Percentiles rank a stretch among this genome's conserved stretches.
Evolutionary conservation across 2,113 vertebrate genomes (phyloP).

Genomic region (Riparia riparia): DNA sequence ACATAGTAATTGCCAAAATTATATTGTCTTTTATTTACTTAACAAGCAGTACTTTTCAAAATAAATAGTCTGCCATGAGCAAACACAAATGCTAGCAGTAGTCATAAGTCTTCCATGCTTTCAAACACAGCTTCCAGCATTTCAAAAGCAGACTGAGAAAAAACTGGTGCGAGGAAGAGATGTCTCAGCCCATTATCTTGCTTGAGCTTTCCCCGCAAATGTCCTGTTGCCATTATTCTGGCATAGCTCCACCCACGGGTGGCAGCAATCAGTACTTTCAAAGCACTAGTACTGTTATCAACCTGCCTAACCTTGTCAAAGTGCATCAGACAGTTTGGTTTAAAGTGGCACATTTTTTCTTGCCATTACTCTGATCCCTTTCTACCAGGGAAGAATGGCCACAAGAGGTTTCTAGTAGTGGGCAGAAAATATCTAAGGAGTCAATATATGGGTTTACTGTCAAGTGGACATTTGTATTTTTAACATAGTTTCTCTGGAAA

Average conservation of each 20-base stretch:
- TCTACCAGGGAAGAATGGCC: neutral
- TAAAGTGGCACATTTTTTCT: neutral
- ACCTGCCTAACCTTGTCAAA: neutral
- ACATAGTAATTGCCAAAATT: constrained; percentile 31
- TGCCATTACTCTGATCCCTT: neutral
- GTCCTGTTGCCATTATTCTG: neutral
- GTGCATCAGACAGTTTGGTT: neutral
- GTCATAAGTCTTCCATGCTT: neutral
- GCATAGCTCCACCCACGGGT: neutral
- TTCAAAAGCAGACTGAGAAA: neutral
- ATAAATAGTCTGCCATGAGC: neutral
- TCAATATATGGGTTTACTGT: neutral
- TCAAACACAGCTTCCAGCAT: neutral
- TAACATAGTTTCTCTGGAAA: neutral
- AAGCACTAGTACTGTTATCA: neutral
- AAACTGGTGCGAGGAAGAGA: neutral
- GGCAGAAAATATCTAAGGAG: neutral
- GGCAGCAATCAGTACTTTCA: neutral
- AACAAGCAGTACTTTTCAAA: neutral
- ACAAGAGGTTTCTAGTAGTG: neutral
- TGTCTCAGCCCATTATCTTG: neutral
- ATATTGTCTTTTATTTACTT: constrained; percentile 40
- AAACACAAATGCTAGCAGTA: neutral
- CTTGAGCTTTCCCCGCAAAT: neutral
- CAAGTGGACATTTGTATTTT: neutral